Evolutionary conservation across 2,888 invertebrate genomes (phyloP).

Genomic region (Azorinus chamasolen): DNA sequence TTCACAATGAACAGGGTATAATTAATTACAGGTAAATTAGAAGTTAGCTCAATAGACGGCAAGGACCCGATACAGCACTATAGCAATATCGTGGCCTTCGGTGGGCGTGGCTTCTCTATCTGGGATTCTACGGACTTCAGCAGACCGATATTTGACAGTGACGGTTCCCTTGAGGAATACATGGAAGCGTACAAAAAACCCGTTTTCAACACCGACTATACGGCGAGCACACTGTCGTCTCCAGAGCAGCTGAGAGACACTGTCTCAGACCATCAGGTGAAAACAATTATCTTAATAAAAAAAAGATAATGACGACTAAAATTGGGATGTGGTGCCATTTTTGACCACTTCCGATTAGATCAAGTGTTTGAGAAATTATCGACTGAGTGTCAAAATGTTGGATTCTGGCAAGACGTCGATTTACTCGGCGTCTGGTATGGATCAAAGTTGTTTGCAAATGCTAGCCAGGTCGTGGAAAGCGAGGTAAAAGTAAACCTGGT

Average conservation of each 20-base stretch:
- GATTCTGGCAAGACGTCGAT: too few species aligned
- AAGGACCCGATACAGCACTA: slow-evolving; percentile 35
- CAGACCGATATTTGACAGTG: slow-evolving; percentile 61
- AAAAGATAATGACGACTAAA: too few species aligned
- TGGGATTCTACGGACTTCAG: slow-evolving; percentile 60
- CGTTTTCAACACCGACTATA: slow-evolving; percentile 69
- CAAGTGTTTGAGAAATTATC: too few species aligned
- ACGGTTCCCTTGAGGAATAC: slow-evolving; percentile 65
- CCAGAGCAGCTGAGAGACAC: slow-evolving; percentile 65
- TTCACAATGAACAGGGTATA: too few species aligned
- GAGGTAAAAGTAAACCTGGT: too few species aligned
- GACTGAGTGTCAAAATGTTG: too few species aligned
- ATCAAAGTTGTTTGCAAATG: too few species aligned
- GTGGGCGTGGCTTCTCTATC: slow-evolving; percentile 72
- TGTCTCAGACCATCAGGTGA: slow-evolving; percentile 64
- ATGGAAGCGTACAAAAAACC: slow-evolving; percentile 49
- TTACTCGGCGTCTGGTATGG: too few species aligned
- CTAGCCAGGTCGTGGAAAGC: too few species aligned
- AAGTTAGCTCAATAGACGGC: slow-evolving; percentile 60
- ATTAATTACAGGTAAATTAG: slow-evolving; percentile 60
- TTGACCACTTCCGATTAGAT: too few species aligned
- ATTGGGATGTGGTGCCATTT: too few species aligned
- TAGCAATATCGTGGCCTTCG: slow-evolving; percentile 58
- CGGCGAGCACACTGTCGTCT: slow-evolving; percentile 45
- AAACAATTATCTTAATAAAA: too few species aligned